phyloP scores from a whole-genome alignment of 1,140 invertebrate species.

The Scaptodrosophila lebanonensis region DNA sequence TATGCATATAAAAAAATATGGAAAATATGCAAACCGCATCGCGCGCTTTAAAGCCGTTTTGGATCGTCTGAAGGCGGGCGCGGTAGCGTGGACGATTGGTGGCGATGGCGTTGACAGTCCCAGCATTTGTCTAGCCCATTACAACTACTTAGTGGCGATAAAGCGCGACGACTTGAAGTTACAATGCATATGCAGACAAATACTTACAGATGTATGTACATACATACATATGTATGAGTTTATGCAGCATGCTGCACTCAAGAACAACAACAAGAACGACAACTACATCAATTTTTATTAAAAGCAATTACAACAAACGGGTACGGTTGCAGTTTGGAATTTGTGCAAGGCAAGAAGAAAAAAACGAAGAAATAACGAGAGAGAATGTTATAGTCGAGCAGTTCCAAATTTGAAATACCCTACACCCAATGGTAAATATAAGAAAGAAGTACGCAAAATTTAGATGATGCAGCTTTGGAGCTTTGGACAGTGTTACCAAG shows the following conservation, averaged over 20 bases:
- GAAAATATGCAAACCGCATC: slow-evolving; percentile 71
- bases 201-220: neutral
- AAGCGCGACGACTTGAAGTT: slow-evolving; percentile 26
- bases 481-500: no score
- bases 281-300: slow-evolving; percentile 72
- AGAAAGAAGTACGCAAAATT: no score
- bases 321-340: slow-evolving; percentile 42
- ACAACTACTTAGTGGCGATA: slow-evolving; percentile 48
- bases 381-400: no score
- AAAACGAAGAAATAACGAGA: slow-evolving; percentile 23
- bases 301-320: slow-evolving; percentile 71
- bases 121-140: slow-evolving; percentile 8
- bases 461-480: no score
- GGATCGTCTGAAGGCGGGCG: slow-evolving; percentile 19
- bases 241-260: no score
- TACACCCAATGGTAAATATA: no score
- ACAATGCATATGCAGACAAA: slow-evolving; percentile 9
- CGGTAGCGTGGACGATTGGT: neutral
- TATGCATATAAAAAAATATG: slow-evolving; percentile 37
- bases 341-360: slow-evolving; percentile 37
- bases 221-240: no score
- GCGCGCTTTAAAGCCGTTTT: slow-evolving; percentile 47
- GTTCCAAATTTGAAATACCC: no score
- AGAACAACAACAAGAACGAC: neutral
- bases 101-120: slow-evolving; percentile 46